These are phyloP conservation scores for Progne subis DNA, from an alignment of 2,113 vertebrate genomes.

Conservation along the genomic window DNA sequence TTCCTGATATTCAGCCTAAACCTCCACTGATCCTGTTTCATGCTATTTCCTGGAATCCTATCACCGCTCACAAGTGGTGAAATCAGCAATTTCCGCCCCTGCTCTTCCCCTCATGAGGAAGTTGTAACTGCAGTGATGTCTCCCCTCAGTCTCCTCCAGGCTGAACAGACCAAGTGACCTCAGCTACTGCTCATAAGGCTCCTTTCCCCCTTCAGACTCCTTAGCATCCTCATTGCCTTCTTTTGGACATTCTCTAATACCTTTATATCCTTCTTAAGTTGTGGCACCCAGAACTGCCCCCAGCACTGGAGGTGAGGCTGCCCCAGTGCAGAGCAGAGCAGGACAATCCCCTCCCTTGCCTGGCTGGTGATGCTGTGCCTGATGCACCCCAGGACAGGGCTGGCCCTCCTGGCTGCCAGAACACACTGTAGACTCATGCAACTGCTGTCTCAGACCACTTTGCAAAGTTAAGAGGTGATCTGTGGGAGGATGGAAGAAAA, in stretches of 20 bases:
- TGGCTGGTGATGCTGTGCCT: fast-evolving
- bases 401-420: neutral
- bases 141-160: neutral
- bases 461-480: neutral
- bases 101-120: neutral
- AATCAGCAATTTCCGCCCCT: neutral
- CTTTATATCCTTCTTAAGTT: neutral
- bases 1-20: neutral
- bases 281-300: fast-evolving
- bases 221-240: fast-evolving
- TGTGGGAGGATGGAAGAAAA: neutral
- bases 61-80: neutral
- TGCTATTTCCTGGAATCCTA: neutral
- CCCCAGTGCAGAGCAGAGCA: fast-evolving
- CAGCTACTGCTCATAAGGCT: neutral
- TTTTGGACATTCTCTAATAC: neutral
- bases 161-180: neutral
- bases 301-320: fast-evolving
- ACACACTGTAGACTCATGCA: neutral
- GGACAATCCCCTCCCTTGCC: neutral
- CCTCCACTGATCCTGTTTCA: neutral
- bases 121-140: fast-evolving
- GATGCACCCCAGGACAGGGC: fast-evolving
- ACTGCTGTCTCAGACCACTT: neutral
- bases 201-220: neutral